A percentile compares a stretch with the other conserved stretches of the same genome.
phyloP scores from a whole-genome alignment of 2,113 vertebrate genomes.

The Melanerpes formicivorus region DNA sequence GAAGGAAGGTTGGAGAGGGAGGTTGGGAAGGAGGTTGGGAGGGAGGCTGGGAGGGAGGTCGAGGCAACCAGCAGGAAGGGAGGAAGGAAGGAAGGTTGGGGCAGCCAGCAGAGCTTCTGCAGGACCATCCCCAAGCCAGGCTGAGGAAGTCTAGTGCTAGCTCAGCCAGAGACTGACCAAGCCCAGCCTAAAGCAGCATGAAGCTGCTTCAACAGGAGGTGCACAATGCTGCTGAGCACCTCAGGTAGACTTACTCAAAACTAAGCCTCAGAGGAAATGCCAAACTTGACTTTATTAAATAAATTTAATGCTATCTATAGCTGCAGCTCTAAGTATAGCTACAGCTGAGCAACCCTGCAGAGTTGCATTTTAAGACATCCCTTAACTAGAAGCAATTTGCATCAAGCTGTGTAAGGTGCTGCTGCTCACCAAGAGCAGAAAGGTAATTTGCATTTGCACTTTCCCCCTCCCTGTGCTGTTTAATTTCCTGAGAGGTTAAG shows the following conservation, averaged over 20 bases:
- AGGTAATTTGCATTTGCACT: background rate
- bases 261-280: background rate
- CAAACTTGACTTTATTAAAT: conserved; percentile 48
- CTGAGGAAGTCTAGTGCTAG: background rate
- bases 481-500: conserved; percentile 41
- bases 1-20: too few relatives aligned
- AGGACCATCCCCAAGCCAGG: background rate
- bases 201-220: background rate
- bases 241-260: conserved; percentile 5
- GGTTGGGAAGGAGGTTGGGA: too few relatives aligned
- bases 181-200: background rate
- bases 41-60: too few relatives aligned
- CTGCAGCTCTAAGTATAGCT: conserved; percentile 42
- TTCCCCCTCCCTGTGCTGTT: background rate
- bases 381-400: conserved; percentile 62
- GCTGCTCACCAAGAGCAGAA: background rate
- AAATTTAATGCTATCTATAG: conserved; percentile 52
- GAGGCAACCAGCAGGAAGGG: too few relatives aligned
- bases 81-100: background rate
- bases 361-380: conserved; percentile 45
- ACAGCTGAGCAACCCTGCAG: conserved; percentile 39
- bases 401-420: conserved; percentile 53
- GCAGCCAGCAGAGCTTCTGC: background rate
- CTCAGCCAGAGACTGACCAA: background rate
- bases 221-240: background rate